phyloP scores from a whole-genome alignment of 92 coral and sea anemone genomes.

The Palythoa heliodiscus region DNA sequence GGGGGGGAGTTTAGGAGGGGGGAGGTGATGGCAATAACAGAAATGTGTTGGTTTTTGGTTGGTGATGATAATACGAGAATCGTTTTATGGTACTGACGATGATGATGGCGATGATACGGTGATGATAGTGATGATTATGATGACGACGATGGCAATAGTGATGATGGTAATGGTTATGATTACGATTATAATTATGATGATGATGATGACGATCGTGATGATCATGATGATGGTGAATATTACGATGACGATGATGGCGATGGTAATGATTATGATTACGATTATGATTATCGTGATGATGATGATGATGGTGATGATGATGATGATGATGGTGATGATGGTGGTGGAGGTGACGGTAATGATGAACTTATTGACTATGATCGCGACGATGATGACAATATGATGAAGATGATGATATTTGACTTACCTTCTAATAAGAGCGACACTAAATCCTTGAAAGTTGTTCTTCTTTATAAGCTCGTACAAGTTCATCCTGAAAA shows the following conservation, averaged over 20 bases:
- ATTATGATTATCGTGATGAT: not conserved
- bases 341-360: not conserved
- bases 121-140: not conserved
- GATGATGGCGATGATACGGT: not conserved
- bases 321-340: not conserved
- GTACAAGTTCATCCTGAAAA: constrained; percentile 85
- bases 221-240: not conserved
- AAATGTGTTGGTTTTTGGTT: not conserved
- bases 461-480: constrained; percentile 96
- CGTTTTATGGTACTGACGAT: not conserved
- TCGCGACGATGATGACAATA: too few relatives aligned
- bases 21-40: not conserved
- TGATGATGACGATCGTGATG: not conserved
- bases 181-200: not conserved
- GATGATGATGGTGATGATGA: not conserved
- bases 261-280: not conserved
- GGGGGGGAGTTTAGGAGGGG: not conserved
- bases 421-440: constrained; percentile 91
- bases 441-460: constrained; percentile 96
- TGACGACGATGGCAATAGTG: not conserved
- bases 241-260: not conserved
- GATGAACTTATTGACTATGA: not conserved
- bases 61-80: not conserved
- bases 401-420: not conserved
- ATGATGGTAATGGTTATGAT: not conserved